Evolutionary conservation across 1,140 invertebrate genomes (phyloP), one percentile per base, ranked within the genome.

Genomic region (Pteromalus puparum): DNA sequence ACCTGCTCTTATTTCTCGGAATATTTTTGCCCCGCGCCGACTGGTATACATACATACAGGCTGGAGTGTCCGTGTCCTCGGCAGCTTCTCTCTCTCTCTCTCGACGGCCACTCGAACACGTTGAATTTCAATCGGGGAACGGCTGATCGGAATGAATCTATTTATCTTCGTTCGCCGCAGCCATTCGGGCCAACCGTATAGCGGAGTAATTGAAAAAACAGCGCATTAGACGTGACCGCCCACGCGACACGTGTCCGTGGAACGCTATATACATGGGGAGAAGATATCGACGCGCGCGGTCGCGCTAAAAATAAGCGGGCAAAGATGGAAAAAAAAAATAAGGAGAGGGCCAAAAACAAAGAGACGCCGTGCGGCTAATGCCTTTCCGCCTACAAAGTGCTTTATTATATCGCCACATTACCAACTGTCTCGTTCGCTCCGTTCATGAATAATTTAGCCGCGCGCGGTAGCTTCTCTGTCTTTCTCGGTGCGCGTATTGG

Each of bases 371-470:
- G 1, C 9, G 21, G 46, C 61, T 83, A 26, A 48, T 77, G 73
- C 74, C 38, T 67, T 83, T 77, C 74, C 81, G 65, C 82, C 75
- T 83, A 72, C 82, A 83, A 83, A 83, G 74, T 78, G 75, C 61
- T 83, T 83, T 83, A 83, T 83, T 83, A 83, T 78, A 78, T 83
- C 65, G 82, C 67, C 82, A 78, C 65, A 78, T 78, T 83, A 83
- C 74, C 75, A 38, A 83, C 82, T 83, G 74, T 83, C 82, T 83
- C 74, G 74, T 83, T 83, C 65, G 38, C 26, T 78, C 53, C 67
- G 53, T 83, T 83, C 75, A 78, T 83, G 82, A 83, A 83, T 83
- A 83, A 83, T 78, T 83, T 83, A 83, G 18, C 82, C 26, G 12
- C 67, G 26, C 30, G 61, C 38, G 38, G 38, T 42, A 42, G 38